phyloP scores from a whole-genome alignment of 2,888 invertebrate genomes.

The Epinotia bilunana region DNA sequence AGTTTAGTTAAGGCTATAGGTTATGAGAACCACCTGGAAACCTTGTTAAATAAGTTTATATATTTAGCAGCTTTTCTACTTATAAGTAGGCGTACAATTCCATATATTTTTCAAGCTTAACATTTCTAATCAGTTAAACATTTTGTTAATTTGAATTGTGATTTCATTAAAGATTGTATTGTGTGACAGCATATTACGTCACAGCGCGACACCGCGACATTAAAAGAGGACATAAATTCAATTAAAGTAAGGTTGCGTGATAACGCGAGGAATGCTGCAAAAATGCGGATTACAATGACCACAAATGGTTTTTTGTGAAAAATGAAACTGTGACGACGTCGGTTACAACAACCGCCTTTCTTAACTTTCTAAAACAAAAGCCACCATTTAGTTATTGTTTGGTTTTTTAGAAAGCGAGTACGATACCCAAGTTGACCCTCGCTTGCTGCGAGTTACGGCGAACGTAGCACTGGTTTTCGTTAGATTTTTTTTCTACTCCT shows the following conservation, averaged over 20 bases:
- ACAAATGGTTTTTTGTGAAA: constrained; percentile 1
- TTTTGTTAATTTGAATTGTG: too few relatives aligned
- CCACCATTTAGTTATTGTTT: constrained; percentile 17
- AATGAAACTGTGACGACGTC: constrained; percentile 4
- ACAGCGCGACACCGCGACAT: neutral
- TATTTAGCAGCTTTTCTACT: neutral
- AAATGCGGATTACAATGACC: constrained; percentile 18
- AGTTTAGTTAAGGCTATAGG: neutral
- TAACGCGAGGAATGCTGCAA: constrained; percentile 16
- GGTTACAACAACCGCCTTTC: constrained; percentile 7
- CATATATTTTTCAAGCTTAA: too few relatives aligned
- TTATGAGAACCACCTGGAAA: neutral
- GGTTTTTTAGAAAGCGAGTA: constrained; percentile 25
- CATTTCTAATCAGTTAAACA: too few relatives aligned
- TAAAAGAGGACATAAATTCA: neutral
- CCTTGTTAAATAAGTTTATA: neutral
- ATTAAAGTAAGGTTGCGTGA: constrained; percentile 1
- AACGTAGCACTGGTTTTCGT: constrained; percentile 12
- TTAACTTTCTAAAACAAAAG: constrained; percentile 34
- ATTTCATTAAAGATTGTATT: neutral
- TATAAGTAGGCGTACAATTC: neutral
- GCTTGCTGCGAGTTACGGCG: neutral
- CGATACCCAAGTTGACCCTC: constrained; percentile 5
- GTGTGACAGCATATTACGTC: neutral
- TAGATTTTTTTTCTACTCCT: too few relatives aligned